Conservation (phyloP, 2,888 invertebrate species). For the Drosophila meridionalis region DNA sequence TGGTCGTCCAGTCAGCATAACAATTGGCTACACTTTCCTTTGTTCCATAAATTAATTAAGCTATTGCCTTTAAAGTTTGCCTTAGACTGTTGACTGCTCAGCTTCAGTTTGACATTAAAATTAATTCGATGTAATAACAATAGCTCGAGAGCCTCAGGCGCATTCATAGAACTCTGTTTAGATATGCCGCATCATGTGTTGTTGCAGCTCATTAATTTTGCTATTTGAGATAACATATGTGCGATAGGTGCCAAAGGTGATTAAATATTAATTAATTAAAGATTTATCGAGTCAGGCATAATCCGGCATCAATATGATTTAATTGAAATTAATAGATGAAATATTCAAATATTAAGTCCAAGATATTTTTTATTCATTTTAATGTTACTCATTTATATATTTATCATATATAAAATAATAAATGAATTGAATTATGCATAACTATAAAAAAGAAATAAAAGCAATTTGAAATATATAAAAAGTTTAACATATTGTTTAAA, state of each 20-base stretch:
- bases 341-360: no score
- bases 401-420: no score
- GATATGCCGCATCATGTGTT: slow-evolving; percentile 1
- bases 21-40: slow-evolving; percentile 1
- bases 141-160: neutral
- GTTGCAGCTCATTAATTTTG: neutral
- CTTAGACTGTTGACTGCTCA: neutral
- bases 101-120: neutral
- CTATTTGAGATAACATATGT: neutral
- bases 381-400: no score
- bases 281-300: neutral
- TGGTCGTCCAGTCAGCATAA: slow-evolving; percentile 27
- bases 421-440: no score
- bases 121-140: neutral
- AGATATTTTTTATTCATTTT: no score
- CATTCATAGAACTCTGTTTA: neutral
- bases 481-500: no score
- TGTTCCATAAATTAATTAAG: slow-evolving; percentile 19
- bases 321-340: neutral
- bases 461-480: no score
- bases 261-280: slow-evolving; percentile 2
- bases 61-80: slow-evolving; percentile 1
- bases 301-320: neutral
- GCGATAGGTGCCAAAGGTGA: slow-evolving; percentile 1
- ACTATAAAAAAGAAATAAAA: no score